Evolutionary conservation across 2,888 invertebrate genomes (phyloP).

Genomic region (Altica lythri): DNA sequence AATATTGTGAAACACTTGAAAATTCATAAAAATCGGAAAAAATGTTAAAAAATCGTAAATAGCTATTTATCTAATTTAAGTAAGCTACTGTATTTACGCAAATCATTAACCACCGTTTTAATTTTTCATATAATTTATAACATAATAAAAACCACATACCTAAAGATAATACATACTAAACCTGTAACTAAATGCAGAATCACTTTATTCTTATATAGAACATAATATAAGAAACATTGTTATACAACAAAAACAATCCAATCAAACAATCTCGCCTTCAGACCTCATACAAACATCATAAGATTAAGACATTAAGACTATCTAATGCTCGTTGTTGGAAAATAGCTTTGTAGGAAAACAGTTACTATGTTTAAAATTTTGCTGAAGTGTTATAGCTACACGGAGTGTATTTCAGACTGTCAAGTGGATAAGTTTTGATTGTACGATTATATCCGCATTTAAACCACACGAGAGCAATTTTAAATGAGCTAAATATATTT

Average conservation of each 20-base stretch:
- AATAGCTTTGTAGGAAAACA: background rate
- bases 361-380: slow-evolving; percentile 7
- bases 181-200: too few species aligned
- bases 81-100: too few species aligned
- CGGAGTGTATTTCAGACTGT: slow-evolving; percentile 5
- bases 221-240: too few species aligned
- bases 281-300: slow-evolving; percentile 1
- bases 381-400: background rate
- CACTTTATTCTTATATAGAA: too few species aligned
- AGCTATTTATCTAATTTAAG: too few species aligned
- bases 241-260: slow-evolving; percentile 4
- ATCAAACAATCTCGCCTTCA: background rate
- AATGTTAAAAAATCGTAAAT: too few species aligned
- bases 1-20: too few species aligned
- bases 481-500: background rate
- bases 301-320: slow-evolving; percentile 8
- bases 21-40: too few species aligned
- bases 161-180: too few species aligned
- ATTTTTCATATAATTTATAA: too few species aligned
- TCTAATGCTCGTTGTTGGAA: slow-evolving; percentile 1
- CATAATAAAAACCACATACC: too few species aligned
- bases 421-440: slow-evolving; percentile 13
- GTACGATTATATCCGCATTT: slow-evolving; percentile 6
- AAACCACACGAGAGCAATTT: slow-evolving; percentile 10
- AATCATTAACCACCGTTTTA: too few species aligned